Evolutionary conservation across 2,113 vertebrate genomes (phyloP), one percentile per base, ranked within the genome.

Genomic region (Lucifuga dentata): DNA sequence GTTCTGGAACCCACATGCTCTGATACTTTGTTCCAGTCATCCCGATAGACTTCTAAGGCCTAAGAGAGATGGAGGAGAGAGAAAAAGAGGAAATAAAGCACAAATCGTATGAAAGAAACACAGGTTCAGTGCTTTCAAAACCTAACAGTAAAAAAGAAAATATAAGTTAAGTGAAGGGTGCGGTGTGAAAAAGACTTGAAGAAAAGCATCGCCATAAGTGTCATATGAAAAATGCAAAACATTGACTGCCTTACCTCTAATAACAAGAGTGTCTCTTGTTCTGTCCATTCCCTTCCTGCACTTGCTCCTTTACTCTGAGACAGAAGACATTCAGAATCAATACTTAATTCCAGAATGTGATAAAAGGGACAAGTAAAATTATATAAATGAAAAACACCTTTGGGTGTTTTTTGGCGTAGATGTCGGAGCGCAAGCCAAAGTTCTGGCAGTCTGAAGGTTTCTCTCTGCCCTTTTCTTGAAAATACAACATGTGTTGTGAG

Each of bases 21-120:
- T 0, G 97, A 99, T 6, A 99, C 98, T 84, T 99, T 99, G 88
- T 99, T 99, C 98, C 98, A 99, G 90, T 99, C 97, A 1, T 99
- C 97, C 79, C 97, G 96, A 89, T 99, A 99, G 92, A 99, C 97
- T 86, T 98, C 97, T 75, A 99, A 91, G 0, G 96, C 98, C 97
- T 99, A 76, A 65, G 44, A 13, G 26, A 46, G 44, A 16, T 21
- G 11, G 15, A 12, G 3, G n/a, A 35, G 9, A 19, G 7, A 5
- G 8, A 10, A 2, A 11, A 5, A 15, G 24, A 51, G 11, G 7
- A 29, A 3, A n/a, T 23, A 2, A 2, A n/a, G 38, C 4, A 7
- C 26, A 29, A 7, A 3, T 29, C 7, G 26, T 29, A 29, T 5
- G 26, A 7, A 29, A 29, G 3, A 29, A 29, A 29, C 3, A 5